These are phyloP conservation scores for Aphelinus certus DNA, from an alignment of 1,140 invertebrate species.

Conservation along the genomic window DNA sequence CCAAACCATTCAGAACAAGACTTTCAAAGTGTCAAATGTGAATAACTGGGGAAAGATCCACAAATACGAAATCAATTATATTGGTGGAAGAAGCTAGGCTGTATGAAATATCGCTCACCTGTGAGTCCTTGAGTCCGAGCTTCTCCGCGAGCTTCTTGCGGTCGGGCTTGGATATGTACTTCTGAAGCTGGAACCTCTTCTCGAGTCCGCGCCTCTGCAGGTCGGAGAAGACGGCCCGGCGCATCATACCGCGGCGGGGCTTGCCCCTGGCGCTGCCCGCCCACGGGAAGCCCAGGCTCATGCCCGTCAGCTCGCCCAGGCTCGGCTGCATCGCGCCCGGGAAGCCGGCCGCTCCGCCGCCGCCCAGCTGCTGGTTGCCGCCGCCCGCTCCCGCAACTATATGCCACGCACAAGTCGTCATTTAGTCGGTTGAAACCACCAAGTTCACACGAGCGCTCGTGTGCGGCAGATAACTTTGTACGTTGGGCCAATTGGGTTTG, in stretches of 20 bases:
- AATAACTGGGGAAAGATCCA: too few species aligned
- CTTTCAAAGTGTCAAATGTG: too few species aligned
- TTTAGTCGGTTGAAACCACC: too few species aligned
- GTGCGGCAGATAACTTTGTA: too few species aligned
- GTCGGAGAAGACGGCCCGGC: conserved; percentile 91
- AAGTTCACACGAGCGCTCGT: too few species aligned
- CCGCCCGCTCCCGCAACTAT: conserved; percentile 47
- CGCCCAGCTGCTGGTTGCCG: conserved; percentile 59
- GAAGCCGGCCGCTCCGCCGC: conserved; percentile 64
- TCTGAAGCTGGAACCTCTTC: conserved; percentile 95
- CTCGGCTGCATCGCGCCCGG: conserved; percentile 62
- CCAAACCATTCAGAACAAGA: too few species aligned
- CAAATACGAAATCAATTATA: too few species aligned
- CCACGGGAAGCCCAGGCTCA: conserved; percentile 76
- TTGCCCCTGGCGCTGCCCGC: conserved; percentile 81
- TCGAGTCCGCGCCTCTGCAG: conserved; percentile 93
- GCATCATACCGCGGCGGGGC: conserved; percentile 92
- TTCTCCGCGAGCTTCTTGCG: conserved; percentile 95
- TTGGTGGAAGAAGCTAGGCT: too few species aligned
- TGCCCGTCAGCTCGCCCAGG: conserved; percentile 57
- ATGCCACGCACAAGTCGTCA: not conserved
- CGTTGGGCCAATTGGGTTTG: too few species aligned
- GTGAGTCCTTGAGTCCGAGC: conserved; percentile 93
- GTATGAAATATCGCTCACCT: conserved; percentile 71
- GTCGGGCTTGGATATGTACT: conserved; percentile 98